Evolutionary conservation across 2,888 invertebrate species (phyloP).

Genomic region (Drepana falcataria): DNA sequence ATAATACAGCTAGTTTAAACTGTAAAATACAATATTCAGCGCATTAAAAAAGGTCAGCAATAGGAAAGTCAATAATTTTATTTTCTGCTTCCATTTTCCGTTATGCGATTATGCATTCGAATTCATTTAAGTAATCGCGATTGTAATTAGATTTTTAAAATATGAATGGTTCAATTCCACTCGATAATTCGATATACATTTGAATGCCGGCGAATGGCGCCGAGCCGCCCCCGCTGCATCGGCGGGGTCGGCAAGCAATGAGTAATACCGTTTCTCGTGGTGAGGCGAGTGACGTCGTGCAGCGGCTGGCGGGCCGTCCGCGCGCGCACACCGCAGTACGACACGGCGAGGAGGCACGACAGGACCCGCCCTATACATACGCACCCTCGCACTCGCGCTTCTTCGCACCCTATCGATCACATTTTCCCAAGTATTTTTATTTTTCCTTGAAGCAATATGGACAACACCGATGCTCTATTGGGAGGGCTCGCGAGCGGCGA

Average conservation of each 20-base stretch:
- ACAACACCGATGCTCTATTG: slow-evolving; percentile 53
- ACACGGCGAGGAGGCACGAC: slow-evolving; percentile 59
- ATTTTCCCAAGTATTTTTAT: slow-evolving; percentile 23
- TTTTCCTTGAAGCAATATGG: slow-evolving; percentile 43
- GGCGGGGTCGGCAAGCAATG: slow-evolving; percentile 50
- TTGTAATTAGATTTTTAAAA: slow-evolving; percentile 1
- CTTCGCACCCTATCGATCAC: slow-evolving; percentile 56
- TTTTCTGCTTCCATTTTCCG: slow-evolving; percentile 10
- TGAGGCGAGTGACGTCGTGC: slow-evolving; percentile 61
- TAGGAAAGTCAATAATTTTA: slow-evolving; percentile 54
- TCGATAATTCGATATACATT: slow-evolving; percentile 12
- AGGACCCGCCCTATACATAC: slow-evolving; percentile 49
- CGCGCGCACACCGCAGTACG: slow-evolving; percentile 46
- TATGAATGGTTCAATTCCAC: slow-evolving; percentile 10
- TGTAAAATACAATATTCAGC: slow-evolving; percentile 30
- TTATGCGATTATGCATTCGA: background rate
- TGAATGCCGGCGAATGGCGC: slow-evolving; percentile 28
- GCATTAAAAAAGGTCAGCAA: slow-evolving; percentile 26
- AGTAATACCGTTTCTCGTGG: slow-evolving; percentile 70
- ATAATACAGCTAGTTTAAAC: slow-evolving; percentile 40
- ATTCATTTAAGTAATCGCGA: background rate
- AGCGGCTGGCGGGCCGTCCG: slow-evolving; percentile 41
- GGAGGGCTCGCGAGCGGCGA: slow-evolving; percentile 61
- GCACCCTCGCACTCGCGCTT: slow-evolving; percentile 32
- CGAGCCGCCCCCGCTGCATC: slow-evolving; percentile 36